phyloP scores from a whole-genome alignment of 1,140 invertebrate species.

The Anastatus disparis region DNA sequence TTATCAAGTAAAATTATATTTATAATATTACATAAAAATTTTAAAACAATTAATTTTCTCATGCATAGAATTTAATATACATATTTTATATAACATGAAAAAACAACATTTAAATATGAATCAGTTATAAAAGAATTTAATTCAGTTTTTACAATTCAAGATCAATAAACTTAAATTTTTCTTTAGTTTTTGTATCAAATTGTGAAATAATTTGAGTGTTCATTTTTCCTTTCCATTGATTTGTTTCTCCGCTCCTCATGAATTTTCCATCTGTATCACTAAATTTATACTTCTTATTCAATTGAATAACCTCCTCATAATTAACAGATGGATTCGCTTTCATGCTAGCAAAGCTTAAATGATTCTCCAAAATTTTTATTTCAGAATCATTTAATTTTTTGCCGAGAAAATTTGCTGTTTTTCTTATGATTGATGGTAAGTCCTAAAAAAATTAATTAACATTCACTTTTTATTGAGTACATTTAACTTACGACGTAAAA shows the following conservation, averaged over 20 bases:
- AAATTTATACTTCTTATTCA: conserved; percentile 62
- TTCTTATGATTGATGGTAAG: conserved; percentile 69
- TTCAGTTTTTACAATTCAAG: no score
- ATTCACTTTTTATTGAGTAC: no score
- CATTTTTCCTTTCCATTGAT: conserved; percentile 75
- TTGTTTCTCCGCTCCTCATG: conserved; percentile 73
- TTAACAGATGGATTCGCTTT: conserved; percentile 79
- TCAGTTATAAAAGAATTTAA: no score
- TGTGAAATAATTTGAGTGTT: conserved; percentile 65
- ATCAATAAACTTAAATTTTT: conserved; percentile 37
- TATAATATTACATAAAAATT: no score
- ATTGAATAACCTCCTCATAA: conserved; percentile 65
- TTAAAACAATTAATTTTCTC: no score
- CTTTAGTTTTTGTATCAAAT: conserved; percentile 45
- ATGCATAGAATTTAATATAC: no score
- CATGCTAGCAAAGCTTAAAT: conserved; percentile 77
- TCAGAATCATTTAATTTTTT: conserved; percentile 66
- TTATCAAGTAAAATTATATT: no score
- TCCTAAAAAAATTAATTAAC: conserved; percentile 58
- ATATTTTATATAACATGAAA: no score
- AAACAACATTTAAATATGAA: no score
- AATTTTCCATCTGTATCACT: conserved; percentile 67
- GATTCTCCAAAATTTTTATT: conserved; percentile 65
- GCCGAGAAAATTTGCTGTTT: conserved; percentile 71
- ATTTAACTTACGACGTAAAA: no score